Evolutionary conservation across 1,140 invertebrate species (phyloP), one percentile per base, ranked within the genome.

Genomic region (Magallana angulata): DNA sequence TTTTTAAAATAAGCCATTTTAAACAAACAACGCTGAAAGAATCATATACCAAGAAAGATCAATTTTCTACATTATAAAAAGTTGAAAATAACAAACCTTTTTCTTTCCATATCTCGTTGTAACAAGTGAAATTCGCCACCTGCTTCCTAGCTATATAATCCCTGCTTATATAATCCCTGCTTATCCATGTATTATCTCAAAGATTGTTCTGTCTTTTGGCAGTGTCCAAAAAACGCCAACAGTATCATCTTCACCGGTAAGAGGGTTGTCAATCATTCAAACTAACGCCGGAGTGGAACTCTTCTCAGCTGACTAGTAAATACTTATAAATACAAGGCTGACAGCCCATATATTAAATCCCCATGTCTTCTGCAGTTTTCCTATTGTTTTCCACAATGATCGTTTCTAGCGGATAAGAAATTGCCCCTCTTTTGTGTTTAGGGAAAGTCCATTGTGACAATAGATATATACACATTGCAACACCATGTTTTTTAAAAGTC

Each of bases 401-500:
- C 64, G 12, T 76, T 76, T 12, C 12, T 12, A 76, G 5, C 14
- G 68, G 24, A 30, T 76, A 76, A 76, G 68, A 76, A 76, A 30
- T 24, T 76, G 24, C 24, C 64, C 68, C 6, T 18, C 36, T 30
- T 36, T 76, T 76, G 68, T 76, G 7, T 30, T 12, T 76, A 12
- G 24, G 36, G 24, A 76, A 30, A 30, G 24, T 76, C 24, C 9
- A 76, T 76, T 76, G 68, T 76, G 68, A 76, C 68, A 76, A 76
- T 76, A 76, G 68, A 76, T 76, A 76, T 76, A 24, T 24, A 24
- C 24, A 48, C 36, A 30, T 76, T 76, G 68, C 68, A 76, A 76
- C 68, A 76, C 30, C 68, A 76, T 12, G 36, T 36, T 76, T 76
- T 76, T 76, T 48, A 76, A 76, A 76, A 76, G 68, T 76, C 68